Percentiles rank a stretch among this genome's conserved stretches.
Evolutionary conservation across 2,888 invertebrate genomes (phyloP).

Genomic region (Plutella xylostella): DNA sequence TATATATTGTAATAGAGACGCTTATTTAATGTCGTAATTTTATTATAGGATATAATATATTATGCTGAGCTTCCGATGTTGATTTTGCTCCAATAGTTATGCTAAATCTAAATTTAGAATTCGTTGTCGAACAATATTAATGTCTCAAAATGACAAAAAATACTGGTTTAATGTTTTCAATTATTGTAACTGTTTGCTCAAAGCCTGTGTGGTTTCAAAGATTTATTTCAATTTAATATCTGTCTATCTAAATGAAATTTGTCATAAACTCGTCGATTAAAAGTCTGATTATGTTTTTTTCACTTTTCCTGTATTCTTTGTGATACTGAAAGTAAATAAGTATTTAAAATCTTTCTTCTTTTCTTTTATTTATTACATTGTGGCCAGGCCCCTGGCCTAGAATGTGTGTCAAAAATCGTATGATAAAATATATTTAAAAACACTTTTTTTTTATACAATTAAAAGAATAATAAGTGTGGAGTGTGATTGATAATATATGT

Average conservation of each 20-base stretch:
- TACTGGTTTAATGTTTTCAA: constrained; percentile 34
- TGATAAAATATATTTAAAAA: no score
- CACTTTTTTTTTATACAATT: no score
- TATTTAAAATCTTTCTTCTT: constrained; percentile 21
- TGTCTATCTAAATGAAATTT: constrained; percentile 15
- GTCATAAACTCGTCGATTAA: constrained; percentile 9
- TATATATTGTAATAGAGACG: background rate
- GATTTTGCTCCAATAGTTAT: constrained; percentile 37
- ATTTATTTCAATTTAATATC: background rate
- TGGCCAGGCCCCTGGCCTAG: no score
- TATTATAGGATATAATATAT: background rate
- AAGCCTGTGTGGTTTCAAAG: constrained; percentile 25
- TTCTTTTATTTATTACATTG: background rate
- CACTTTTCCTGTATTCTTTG: constrained; percentile 43
- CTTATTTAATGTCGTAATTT: background rate
- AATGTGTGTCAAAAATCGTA: no score
- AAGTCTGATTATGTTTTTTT: constrained; percentile 32
- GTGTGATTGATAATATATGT: no score
- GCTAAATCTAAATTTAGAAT: constrained; percentile 23
- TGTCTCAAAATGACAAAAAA: constrained; percentile 52
- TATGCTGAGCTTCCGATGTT: constrained; percentile 48
- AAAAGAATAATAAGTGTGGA: no score
- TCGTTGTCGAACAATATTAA: constrained; percentile 36
- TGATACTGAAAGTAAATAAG: constrained; percentile 53
- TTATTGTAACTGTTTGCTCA: constrained; percentile 59